phyloP scores from a whole-genome alignment of 2,888 invertebrate genomes.

The Spatulosminthurus flaviceps region DNA sequence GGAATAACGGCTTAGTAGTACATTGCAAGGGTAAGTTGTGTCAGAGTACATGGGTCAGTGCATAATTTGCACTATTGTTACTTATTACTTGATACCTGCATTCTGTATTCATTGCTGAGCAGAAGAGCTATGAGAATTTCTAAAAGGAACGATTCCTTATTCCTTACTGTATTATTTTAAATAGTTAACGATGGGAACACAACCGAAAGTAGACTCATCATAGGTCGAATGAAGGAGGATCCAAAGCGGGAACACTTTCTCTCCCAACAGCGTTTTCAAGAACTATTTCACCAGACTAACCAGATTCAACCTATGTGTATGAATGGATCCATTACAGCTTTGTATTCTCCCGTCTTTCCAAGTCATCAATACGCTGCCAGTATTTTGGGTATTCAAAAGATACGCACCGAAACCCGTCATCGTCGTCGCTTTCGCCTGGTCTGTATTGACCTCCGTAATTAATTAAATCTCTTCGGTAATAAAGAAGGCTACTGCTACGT shows the following conservation, averaged over 20 bases:
- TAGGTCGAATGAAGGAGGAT: constrained; percentile 47
- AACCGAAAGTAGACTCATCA: constrained; percentile 39
- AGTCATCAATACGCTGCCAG: constrained; percentile 26
- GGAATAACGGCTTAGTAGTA: constrained; percentile 51
- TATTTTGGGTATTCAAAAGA: constrained; percentile 35
- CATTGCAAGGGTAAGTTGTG: constrained; percentile 51
- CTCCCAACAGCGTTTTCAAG: constrained; percentile 32
- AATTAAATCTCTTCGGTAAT: constrained; percentile 1
- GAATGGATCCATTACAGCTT: constrained; percentile 46
- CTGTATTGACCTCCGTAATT: constrained; percentile 30
- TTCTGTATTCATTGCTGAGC: too few species aligned
- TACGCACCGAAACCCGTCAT: constrained; percentile 7
- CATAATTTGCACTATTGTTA: too few species aligned
- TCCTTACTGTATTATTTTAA: constrained; percentile 1
- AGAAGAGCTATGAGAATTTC: too few species aligned
- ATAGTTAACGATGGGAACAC: constrained; percentile 38
- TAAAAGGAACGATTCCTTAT: not conserved
- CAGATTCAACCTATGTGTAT: constrained; percentile 9
- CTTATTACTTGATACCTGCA: too few species aligned
- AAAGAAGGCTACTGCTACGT: constrained; percentile 1
- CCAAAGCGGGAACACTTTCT: constrained; percentile 50
- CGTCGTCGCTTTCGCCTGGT: constrained; percentile 33
- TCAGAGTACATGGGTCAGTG: not conserved
- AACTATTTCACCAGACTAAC: constrained; percentile 29
- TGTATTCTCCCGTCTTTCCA: constrained; percentile 37